Conservation (phyloP, 92 coral and sea anemone species). For the Chrysogorgia sp. region DNA sequence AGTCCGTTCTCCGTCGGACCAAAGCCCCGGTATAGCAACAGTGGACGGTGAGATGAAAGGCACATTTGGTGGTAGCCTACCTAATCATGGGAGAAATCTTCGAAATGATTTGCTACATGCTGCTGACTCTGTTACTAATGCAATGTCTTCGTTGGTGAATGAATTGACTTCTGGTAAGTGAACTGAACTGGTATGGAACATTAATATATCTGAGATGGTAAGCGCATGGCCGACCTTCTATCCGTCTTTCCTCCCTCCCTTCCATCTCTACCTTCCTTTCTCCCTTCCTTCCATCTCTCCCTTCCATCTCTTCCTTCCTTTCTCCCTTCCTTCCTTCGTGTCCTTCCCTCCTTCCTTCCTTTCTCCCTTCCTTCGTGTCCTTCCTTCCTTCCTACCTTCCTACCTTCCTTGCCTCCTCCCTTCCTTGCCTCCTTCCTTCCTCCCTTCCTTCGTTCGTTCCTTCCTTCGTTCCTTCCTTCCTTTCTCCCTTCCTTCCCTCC, state of each 20-base stretch:
- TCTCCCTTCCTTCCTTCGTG: background rate
- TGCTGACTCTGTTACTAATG: conserved; percentile 96
- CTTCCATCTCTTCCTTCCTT: background rate
- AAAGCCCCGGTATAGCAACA: conserved; percentile 68
- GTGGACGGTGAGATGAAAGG: conserved; percentile 89
- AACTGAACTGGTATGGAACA: background rate
- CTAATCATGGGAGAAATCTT: conserved; percentile 66
- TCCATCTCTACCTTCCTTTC: conserved; percentile 5
- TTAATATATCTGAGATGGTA: too few relatives aligned
- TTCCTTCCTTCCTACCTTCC: background rate
- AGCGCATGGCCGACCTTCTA: too few relatives aligned
- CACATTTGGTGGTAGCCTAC: conserved; percentile 75
- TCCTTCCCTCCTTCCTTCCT: background rate
- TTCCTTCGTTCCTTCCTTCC: too few relatives aligned
- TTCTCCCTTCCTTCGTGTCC: too few relatives aligned
- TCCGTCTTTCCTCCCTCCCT: background rate
- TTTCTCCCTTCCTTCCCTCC: too few relatives aligned
- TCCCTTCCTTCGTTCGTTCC: too few relatives aligned
- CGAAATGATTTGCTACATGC: conserved; percentile 87
- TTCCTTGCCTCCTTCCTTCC: too few relatives aligned
- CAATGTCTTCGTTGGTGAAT: conserved; percentile 95
- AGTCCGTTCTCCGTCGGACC: conserved; percentile 57
- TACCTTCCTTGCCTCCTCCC: background rate
- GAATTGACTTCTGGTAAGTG: conserved; percentile 92
- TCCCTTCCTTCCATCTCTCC: conserved; percentile 1